Evolutionary conservation across 2,888 invertebrate genomes (phyloP).

Genomic region (Dolichopus griseipennis): DNA sequence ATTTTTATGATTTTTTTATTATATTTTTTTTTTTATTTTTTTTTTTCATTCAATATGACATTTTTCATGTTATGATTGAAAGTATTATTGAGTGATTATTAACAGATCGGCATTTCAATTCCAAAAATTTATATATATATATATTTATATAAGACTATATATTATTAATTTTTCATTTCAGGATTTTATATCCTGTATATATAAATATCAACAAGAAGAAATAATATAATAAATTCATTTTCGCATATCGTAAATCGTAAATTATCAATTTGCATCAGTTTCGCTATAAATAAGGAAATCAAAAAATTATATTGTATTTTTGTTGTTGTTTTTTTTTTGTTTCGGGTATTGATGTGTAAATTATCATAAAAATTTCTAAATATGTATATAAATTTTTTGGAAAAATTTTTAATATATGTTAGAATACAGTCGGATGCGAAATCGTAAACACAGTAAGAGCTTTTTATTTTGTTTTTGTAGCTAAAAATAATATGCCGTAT

Average conservation of each 20-base stretch:
- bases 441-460: no score
- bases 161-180: no score
- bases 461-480: no score
- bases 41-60: background rate
- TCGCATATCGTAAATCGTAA: background rate
- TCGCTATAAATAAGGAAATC: background rate
- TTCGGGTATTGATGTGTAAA: background rate
- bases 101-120: background rate
- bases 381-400: background rate
- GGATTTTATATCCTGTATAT: no score
- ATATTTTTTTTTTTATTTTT: no score
- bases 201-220: no score
- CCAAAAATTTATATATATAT: no score
- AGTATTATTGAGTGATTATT: constrained; percentile 1
- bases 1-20: background rate
- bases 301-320: background rate
- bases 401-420: no score
- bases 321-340: background rate
- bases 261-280: constrained; percentile 6
- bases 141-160: no score
- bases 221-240: no score
- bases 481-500: no score
- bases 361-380: background rate
- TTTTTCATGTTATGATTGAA: background rate
- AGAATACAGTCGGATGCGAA: no score